Evolutionary conservation across 1,140 invertebrate genomes (phyloP).

Genomic region (Halictus rubicundus): DNA sequence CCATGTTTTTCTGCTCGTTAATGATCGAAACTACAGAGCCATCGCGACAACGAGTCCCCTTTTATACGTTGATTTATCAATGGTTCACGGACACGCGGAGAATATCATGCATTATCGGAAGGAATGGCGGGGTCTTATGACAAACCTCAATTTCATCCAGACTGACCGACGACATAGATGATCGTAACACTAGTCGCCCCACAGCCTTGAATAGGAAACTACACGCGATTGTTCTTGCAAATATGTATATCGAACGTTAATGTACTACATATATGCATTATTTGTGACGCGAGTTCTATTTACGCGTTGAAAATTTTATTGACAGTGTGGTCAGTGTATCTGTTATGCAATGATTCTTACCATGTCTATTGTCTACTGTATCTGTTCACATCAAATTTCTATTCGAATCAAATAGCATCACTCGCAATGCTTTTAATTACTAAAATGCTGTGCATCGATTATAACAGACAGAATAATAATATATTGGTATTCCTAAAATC

Average conservation of each 20-base stretch:
- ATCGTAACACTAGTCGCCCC: background rate
- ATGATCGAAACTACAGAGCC: background rate
- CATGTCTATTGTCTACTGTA: too few relatives aligned
- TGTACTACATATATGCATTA: too few relatives aligned
- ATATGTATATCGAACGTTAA: too few relatives aligned
- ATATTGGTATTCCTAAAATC: too few relatives aligned
- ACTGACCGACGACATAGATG: background rate
- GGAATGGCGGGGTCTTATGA: background rate
- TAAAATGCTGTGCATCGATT: too few relatives aligned
- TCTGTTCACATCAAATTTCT: background rate
- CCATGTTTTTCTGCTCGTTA: background rate
- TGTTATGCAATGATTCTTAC: too few relatives aligned
- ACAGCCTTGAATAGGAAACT: background rate
- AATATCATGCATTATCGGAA: constrained; percentile 18
- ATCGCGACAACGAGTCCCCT: background rate
- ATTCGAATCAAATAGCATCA: background rate
- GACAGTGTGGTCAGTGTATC: too few relatives aligned
- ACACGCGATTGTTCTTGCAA: background rate
- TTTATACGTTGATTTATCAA: constrained; percentile 2
- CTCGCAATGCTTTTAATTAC: too few relatives aligned
- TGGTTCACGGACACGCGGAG: background rate
- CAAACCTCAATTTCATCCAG: background rate
- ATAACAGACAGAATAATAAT: too few relatives aligned
- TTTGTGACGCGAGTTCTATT: too few relatives aligned
- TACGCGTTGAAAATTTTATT: too few relatives aligned